Percentiles rank a stretch among this genome's conserved stretches.
Evolutionary conservation across 1,140 invertebrate genomes (phyloP).

Genomic region (Phocides pigmalion): DNA sequence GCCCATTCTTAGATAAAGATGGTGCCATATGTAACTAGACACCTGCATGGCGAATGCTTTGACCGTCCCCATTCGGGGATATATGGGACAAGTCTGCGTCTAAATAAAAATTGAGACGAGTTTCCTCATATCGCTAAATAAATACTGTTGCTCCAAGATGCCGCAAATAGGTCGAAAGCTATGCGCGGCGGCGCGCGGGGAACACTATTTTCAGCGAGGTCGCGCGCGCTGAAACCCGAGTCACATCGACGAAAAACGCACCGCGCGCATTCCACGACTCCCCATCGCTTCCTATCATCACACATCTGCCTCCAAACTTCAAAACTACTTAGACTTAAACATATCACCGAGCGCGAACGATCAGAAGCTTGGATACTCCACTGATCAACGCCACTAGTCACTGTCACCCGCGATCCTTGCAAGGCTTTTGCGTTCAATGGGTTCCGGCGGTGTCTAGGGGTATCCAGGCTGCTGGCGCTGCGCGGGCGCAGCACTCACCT

Average conservation of each 20-base stretch:
- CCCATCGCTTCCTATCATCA: constrained; percentile 20
- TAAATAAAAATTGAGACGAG: constrained; percentile 71
- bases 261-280: constrained; percentile 38
- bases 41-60: constrained; percentile 32
- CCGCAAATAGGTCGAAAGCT: constrained; percentile 72
- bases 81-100: constrained; percentile 66
- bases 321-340: not conserved
- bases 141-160: constrained; percentile 68
- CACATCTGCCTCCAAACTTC: constrained; percentile 37
- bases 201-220: constrained; percentile 76
- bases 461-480: constrained; percentile 53
- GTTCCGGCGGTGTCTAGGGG: constrained; percentile 47
- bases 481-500: constrained; percentile 69
- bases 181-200: constrained; percentile 48
- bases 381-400: constrained; percentile 43
- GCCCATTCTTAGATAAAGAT: not conserved
- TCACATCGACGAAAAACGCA: constrained; percentile 54
- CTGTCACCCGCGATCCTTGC: constrained; percentile 40
- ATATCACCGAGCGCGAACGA: constrained; percentile 17
- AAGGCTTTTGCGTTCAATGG: constrained; percentile 21
- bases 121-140: constrained; percentile 80
- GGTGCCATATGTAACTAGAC: constrained; percentile 16
- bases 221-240: constrained; percentile 76
- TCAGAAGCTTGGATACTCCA: constrained; percentile 67
- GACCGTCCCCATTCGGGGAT: constrained; percentile 62